These are phyloP conservation scores for Babylonia areolata DNA, from an alignment of 1,140 invertebrate genomes.

Conservation along the genomic window DNA sequence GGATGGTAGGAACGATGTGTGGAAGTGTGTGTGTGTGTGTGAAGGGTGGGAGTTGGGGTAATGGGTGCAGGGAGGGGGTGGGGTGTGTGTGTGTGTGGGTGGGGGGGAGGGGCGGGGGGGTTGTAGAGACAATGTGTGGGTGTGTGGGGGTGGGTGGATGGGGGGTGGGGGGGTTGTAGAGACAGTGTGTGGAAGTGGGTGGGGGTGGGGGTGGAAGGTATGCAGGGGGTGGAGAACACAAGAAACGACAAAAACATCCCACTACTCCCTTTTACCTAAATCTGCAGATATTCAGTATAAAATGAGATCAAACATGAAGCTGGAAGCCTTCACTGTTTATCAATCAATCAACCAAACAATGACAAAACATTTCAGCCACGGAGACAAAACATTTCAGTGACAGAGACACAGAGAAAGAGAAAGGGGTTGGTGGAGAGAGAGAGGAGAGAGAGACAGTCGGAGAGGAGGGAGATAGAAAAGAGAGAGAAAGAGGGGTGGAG, in stretches of 20 bases:
- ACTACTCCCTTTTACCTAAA: background rate
- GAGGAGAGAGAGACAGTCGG: background rate
- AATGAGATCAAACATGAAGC: background rate
- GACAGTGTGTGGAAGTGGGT: no score
- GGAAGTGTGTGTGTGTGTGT: no score
- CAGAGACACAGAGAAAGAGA: slow-evolving; percentile 1
- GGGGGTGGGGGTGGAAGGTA: background rate
- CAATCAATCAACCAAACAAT: background rate
- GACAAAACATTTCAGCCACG: background rate
- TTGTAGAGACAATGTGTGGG: no score
- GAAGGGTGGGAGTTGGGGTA: no score
- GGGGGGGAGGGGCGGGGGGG: no score
- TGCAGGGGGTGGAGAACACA: background rate
- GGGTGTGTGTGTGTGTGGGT: no score
- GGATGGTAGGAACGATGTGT: no score
- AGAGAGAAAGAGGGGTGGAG: background rate
- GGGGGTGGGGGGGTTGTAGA: no score
- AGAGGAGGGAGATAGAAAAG: background rate
- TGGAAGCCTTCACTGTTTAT: background rate
- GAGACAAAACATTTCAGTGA: background rate
- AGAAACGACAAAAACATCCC: background rate
- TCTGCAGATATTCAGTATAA: no score
- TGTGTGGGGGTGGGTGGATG: no score
- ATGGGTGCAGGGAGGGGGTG: no score
- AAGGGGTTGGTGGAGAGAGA: background rate